phyloP scores from a whole-genome alignment of 2,113 vertebrate species.

The Anthoscopus minutus region DNA sequence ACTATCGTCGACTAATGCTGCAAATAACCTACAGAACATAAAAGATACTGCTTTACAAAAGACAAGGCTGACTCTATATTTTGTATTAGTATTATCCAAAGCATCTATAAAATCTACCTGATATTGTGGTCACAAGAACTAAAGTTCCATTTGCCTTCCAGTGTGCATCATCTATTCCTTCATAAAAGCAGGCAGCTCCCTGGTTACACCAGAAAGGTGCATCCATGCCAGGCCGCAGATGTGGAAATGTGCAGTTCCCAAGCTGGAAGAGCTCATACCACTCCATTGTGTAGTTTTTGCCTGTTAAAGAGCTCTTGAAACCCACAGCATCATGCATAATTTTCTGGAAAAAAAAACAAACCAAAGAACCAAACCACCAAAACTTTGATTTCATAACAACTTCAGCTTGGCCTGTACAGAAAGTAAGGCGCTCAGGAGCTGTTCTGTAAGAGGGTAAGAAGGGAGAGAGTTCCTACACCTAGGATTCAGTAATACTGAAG shows the following conservation, averaged over 20 bases:
- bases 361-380: neutral
- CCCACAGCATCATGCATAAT: conserved; percentile 97
- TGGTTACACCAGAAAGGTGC: conserved; percentile 98
- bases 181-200: conserved; percentile 95
- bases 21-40: neutral
- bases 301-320: conserved; percentile 79
- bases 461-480: neutral
- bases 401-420: neutral
- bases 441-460: neutral
- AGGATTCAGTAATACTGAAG: neutral
- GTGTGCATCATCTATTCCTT: conserved; percentile 90
- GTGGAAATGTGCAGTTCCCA: conserved; percentile 97
- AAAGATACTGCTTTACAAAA: neutral
- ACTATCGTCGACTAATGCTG: neutral
- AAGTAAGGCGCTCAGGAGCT: neutral
- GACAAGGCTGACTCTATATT: neutral
- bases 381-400: neutral
- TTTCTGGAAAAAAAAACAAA: conserved; percentile 71
- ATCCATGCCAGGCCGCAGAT: conserved; percentile 73
- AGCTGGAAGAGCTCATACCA: conserved; percentile 99
- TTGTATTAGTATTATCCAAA: neutral
- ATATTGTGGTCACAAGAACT: conserved; percentile 82
- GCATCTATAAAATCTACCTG: conserved; percentile 71
- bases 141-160: conserved; percentile 94
- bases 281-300: conserved; percentile 91